These are phyloP conservation scores for Axinella damicornis DNA, from an alignment of 37 sponge, comb jelly and placozoan genomes.

Conservation along the genomic window DNA sequence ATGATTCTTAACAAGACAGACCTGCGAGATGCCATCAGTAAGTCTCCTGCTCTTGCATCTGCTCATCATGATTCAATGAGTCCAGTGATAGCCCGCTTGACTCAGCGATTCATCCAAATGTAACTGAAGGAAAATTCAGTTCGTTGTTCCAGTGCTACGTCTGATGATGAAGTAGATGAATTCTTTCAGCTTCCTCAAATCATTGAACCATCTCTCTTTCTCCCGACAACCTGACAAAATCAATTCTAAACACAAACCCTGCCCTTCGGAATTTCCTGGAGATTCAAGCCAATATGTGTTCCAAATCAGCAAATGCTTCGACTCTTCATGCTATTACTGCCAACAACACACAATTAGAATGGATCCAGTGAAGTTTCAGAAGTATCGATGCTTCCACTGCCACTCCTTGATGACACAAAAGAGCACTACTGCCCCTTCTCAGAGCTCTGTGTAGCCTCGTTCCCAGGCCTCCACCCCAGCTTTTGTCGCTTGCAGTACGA, in stretches of 20 bases:
- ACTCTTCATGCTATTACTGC: conserved; percentile 13
- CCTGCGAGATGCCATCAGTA: too few species aligned
- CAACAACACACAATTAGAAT: conserved; percentile 23
- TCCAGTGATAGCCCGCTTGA: too few species aligned
- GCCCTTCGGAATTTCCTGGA: conserved; percentile 8
- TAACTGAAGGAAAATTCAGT: conserved; percentile 2
- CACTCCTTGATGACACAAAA: conserved; percentile 27
- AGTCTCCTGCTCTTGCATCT: too few species aligned
- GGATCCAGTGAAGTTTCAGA: neutral
- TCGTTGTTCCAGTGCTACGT: neutral
- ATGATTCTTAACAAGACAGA: too few species aligned
- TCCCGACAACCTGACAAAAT: neutral
- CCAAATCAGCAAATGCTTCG: conserved; percentile 28
- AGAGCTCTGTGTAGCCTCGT: too few species aligned
- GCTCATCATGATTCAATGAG: too few species aligned
- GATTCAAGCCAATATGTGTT: conserved; percentile 20
- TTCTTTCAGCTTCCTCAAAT: neutral
- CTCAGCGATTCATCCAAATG: too few species aligned
- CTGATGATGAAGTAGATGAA: neutral
- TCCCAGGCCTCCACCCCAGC: too few species aligned
- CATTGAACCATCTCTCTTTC: conserved; percentile 14
- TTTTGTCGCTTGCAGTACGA: too few species aligned
- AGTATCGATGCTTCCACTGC: conserved; percentile 7
- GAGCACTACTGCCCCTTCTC: conserved; percentile 30
- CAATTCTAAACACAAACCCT: neutral